A percentile compares a stretch with the other conserved stretches of the same genome.
These are phyloP conservation scores for Mesorhabditis spiculigera DNA, from an alignment of 2,888 invertebrate genomes.

Conservation along the genomic window DNA sequence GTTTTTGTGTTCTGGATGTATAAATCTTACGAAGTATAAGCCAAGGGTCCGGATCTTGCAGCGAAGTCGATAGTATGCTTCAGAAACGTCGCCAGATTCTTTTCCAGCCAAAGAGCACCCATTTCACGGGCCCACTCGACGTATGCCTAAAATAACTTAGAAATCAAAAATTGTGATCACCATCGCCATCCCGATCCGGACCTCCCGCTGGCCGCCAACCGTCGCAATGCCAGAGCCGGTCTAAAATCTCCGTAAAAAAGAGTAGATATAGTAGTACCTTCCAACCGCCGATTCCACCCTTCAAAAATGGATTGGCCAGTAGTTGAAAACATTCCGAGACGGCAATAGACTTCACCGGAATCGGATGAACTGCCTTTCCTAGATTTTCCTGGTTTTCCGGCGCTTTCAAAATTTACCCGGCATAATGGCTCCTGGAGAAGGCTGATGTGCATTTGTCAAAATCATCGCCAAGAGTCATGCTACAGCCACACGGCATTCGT, in stretches of 20 bases:
- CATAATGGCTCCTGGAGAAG: constrained; percentile 25
- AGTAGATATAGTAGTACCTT: neutral
- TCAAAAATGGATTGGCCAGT: constrained; percentile 71
- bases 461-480: constrained; percentile 85
- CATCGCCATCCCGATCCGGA: constrained; percentile 93
- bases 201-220: constrained; percentile 87
- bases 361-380: constrained; percentile 80
- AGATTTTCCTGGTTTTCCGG: constrained; percentile 71
- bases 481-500: constrained; percentile 84
- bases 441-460: constrained; percentile 68
- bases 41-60: constrained; percentile 32
- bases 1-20: neutral
- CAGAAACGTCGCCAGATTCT: constrained; percentile 80
- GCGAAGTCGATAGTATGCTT: constrained; percentile 72
- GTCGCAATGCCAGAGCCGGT: constrained; percentile 61
- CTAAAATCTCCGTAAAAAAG: neutral
- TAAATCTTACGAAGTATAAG: constrained; percentile 38
- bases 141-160: constrained; percentile 70
- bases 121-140: constrained; percentile 88
- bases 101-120: constrained; percentile 87
- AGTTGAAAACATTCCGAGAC: constrained; percentile 1
- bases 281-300: constrained; percentile 66
- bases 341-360: constrained; percentile 7
- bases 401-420: constrained; percentile 59
- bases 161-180: constrained; percentile 61